A percentile compares a stretch with the other conserved stretches of the same genome.
These are phyloP conservation scores for Chiloscyllium plagiosum DNA, from an alignment of 2,113 vertebrate species.

Conservation along the genomic window DNA sequence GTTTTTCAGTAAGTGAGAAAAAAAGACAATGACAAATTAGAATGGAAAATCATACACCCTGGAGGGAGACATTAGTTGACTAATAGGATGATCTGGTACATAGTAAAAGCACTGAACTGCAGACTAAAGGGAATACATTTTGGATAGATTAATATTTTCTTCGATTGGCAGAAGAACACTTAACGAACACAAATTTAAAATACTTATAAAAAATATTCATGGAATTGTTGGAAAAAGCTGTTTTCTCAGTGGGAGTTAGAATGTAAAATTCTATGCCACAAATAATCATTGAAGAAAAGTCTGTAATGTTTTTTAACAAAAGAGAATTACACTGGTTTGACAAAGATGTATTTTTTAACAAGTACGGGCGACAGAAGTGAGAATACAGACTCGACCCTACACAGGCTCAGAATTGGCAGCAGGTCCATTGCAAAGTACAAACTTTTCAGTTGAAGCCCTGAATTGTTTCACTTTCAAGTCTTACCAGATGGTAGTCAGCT, in stretches of 20 bases:
- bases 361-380: too few species aligned
- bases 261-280: background rate
- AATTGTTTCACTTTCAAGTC: background rate
- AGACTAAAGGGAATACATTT: background rate
- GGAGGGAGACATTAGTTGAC: background rate
- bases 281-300: background rate
- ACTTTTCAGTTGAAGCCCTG: background rate
- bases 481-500: background rate
- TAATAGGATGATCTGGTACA: background rate
- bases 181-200: background rate
- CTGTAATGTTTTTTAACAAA: too few species aligned
- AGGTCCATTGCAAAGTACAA: background rate
- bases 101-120: background rate
- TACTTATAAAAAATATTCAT: background rate
- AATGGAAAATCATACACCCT: background rate
- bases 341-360: too few species aligned
- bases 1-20: background rate
- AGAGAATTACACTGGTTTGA: too few species aligned
- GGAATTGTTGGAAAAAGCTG: background rate
- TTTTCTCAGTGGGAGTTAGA: background rate
- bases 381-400: background rate
- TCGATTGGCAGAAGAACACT: background rate
- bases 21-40: background rate
- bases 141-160: background rate
- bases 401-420: background rate